Conservation (phyloP, 2,797 vertebrate genomes). For the Microcaecilia unicolor region DNA sequence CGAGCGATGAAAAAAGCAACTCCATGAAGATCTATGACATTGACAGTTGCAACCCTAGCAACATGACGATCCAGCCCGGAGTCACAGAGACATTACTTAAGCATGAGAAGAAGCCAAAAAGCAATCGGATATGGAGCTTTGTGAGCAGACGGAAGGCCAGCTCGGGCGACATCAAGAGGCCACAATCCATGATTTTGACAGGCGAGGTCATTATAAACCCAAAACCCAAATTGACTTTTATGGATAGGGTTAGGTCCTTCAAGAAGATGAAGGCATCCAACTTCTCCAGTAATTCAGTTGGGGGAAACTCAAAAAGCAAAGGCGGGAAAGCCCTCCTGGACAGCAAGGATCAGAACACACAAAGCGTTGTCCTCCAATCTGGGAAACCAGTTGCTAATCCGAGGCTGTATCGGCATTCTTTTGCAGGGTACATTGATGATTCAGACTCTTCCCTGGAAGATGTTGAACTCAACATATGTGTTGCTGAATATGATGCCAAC, state of each 20-base stretch:
- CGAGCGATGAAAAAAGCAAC: conserved; percentile 56
- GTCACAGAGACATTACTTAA: conserved; percentile 38
- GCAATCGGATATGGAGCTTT: conserved; percentile 76
- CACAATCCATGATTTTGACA: conserved; percentile 82
- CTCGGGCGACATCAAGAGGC: conserved; percentile 58
- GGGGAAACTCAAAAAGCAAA: conserved; percentile 50
- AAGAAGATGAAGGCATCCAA: conserved; percentile 72
- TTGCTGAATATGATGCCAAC: conserved; percentile 37
- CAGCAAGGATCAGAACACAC: conserved; percentile 43
- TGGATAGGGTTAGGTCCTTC: conserved; percentile 74
- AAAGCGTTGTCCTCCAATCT: conserved; percentile 57
- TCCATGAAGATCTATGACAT: conserved; percentile 51
- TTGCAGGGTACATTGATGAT: conserved; percentile 69
- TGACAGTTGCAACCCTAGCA: conserved; percentile 36
- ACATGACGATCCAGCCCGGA: conserved; percentile 17
- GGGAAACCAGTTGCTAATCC: conserved; percentile 45
- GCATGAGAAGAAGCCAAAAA: conserved; percentile 49
- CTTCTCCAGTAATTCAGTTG: conserved; percentile 47
- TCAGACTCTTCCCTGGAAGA: conserved; percentile 79
- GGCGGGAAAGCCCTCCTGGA: conserved; percentile 44
- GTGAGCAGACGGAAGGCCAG: conserved; percentile 63
- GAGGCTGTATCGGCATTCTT: conserved; percentile 75
- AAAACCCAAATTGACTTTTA: conserved; percentile 73
- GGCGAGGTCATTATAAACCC: conserved; percentile 50
- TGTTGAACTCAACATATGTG: conserved; percentile 52